Conservation (phyloP, 2,888 invertebrate genomes). For the Limnephilus rhombicus region DNA sequence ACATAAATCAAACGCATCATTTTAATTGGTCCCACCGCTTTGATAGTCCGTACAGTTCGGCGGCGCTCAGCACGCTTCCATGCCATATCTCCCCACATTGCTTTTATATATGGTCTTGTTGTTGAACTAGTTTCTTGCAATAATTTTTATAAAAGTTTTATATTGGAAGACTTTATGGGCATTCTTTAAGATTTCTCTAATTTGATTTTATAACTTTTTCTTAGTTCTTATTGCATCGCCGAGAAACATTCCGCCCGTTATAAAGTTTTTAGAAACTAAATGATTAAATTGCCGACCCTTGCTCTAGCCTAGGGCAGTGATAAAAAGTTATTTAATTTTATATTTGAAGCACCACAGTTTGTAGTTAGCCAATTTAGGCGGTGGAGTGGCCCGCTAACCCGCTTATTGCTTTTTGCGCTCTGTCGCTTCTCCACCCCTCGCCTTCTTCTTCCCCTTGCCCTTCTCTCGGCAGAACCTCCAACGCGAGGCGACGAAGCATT, state of each 20-base stretch:
- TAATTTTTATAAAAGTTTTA: neutral
- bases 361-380: constrained; percentile 20
- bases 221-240: neutral
- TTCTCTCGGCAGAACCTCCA: neutral
- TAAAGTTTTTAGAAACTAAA: neutral
- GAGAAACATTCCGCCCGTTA: neutral
- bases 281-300: neutral
- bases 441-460: neutral
- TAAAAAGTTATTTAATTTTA: neutral
- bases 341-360: constrained; percentile 19
- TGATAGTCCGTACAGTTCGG: too few relatives aligned
- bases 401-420: constrained; percentile 45
- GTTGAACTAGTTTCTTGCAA: neutral
- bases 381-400: constrained; percentile 43
- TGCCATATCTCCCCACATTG: too few relatives aligned
- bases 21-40: too few relatives aligned
- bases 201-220: neutral
- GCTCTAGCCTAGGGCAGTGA: neutral
- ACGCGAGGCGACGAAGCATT: constrained; percentile 8
- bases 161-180: neutral
- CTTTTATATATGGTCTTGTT: neutral
- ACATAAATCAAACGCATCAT: too few relatives aligned
- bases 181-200: neutral
- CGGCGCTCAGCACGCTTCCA: too few relatives aligned
- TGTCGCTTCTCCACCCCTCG: constrained; percentile 18